phyloP scores from a whole-genome alignment of 2,113 vertebrate genomes.

The Elephantulus edwardii region DNA sequence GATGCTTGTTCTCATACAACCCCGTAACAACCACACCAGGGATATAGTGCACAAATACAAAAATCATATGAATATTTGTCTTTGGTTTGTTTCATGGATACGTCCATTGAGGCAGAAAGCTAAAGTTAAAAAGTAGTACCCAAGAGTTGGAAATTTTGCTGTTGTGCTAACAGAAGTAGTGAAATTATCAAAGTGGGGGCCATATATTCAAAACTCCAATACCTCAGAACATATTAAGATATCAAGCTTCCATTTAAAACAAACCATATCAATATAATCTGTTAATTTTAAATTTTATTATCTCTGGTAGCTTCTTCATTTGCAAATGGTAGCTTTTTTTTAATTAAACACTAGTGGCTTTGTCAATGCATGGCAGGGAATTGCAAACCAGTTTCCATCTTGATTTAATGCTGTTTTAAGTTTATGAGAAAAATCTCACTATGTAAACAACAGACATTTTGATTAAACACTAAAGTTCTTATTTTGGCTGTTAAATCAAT shows the following conservation, averaged over 20 bases:
- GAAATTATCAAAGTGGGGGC: not conserved
- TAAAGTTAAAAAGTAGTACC: not conserved
- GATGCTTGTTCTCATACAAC: not conserved
- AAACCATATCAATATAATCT: not conserved
- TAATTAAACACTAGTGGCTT: slow-evolving; percentile 32
- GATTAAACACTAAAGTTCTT: slow-evolving; percentile 78
- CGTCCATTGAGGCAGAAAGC: not conserved
- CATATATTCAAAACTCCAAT: not conserved
- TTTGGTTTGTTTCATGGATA: not conserved
- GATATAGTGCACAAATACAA: not conserved
- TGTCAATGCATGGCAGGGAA: slow-evolving; percentile 20
- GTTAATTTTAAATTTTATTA: slow-evolving; percentile 16
- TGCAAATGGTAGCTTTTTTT: slow-evolving; percentile 21
- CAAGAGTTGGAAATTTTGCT: not conserved
- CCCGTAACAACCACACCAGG: not conserved
- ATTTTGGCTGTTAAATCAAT: slow-evolving; percentile 79
- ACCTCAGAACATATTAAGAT: not conserved
- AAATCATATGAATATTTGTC: not conserved
- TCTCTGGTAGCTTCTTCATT: slow-evolving; percentile 6
- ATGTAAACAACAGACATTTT: slow-evolving; percentile 77
- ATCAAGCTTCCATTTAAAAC: not conserved
- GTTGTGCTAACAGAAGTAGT: not conserved
- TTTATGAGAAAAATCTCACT: slow-evolving; percentile 77
- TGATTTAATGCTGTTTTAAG: slow-evolving; percentile 75
- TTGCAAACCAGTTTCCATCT: slow-evolving; percentile 53